A percentile compares a stretch with the other conserved stretches of the same genome.
Evolutionary conservation across 2,113 vertebrate genomes (phyloP).

Genomic region (Nesoenas mayeri): DNA sequence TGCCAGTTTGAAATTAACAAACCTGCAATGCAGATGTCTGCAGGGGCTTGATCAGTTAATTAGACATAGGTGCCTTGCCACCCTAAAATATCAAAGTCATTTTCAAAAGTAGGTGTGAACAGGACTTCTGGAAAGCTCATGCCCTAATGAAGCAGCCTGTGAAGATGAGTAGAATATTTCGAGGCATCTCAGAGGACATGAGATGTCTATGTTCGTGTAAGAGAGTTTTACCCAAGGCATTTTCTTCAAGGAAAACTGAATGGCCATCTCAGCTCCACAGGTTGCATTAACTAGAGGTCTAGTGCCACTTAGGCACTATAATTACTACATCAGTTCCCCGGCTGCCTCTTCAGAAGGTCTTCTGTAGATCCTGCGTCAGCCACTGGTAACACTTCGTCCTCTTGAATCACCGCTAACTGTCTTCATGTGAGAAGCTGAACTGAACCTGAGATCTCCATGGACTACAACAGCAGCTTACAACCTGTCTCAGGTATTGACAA

Average conservation of each 20-base stretch:
- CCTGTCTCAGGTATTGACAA: neutral
- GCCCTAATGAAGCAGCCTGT: neutral
- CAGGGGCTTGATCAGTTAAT: neutral
- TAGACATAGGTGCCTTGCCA: neutral
- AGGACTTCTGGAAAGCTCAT: neutral
- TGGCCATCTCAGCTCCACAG: neutral
- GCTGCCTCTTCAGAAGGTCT: neutral
- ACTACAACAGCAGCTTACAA: accelerated
- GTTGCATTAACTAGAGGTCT: neutral
- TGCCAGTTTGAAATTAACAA: neutral
- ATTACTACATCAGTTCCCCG: neutral
- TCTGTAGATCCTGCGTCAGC: neutral
- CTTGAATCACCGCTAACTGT: neutral
- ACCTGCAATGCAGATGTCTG: neutral
- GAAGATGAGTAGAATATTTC: neutral
- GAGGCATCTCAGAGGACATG: neutral
- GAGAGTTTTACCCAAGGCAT: neutral
- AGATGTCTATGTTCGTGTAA: neutral
- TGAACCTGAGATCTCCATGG: neutral
- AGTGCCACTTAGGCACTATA: neutral
- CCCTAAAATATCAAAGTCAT: neutral
- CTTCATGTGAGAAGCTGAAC: neutral
- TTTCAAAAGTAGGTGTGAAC: neutral
- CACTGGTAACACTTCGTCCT: neutral
- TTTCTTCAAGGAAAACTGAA: neutral